These are phyloP conservation scores for Cerceris ruficornis DNA, from an alignment of 2,888 invertebrate species.

Conservation along the genomic window DNA sequence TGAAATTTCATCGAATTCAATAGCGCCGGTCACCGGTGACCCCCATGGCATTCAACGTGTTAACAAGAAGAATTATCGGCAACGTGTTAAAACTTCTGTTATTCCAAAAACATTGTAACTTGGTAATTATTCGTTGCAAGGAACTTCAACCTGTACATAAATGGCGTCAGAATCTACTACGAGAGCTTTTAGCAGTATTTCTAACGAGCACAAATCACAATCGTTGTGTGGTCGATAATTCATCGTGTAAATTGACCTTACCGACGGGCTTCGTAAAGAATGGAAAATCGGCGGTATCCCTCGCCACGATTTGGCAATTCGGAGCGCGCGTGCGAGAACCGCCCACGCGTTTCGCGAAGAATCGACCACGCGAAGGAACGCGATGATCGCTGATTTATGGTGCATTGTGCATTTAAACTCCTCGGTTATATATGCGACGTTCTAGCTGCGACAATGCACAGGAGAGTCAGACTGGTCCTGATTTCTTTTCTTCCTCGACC, in stretches of 20 bases:
- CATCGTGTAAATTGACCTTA: slow-evolving; percentile 13
- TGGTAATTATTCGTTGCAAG: too few species aligned
- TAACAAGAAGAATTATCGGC: too few species aligned
- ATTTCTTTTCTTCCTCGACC: slow-evolving; percentile 43
- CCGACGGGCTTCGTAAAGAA: slow-evolving; percentile 31
- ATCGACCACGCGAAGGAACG: slow-evolving; percentile 29
- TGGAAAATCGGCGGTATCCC: slow-evolving; percentile 50
- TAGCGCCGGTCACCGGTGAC: too few species aligned
- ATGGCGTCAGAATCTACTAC: neutral
- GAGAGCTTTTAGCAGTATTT: neutral
- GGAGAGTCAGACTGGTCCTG: slow-evolving; percentile 38
- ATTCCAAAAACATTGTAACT: too few species aligned
- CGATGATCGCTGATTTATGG: slow-evolving; percentile 71
- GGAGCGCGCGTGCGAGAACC: slow-evolving; percentile 40
- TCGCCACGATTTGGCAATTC: slow-evolving; percentile 32
- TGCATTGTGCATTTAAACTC: slow-evolving; percentile 69
- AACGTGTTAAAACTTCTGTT: too few species aligned
- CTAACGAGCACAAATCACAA: slow-evolving; percentile 27
- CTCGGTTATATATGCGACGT: slow-evolving; percentile 59
- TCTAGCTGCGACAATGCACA: slow-evolving; percentile 46
- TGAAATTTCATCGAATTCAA: too few species aligned
- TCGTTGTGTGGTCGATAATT: slow-evolving; percentile 17
- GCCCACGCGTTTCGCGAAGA: slow-evolving; percentile 46
- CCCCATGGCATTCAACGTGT: too few species aligned
- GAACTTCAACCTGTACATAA: neutral